A percentile compares a stretch with the other conserved stretches of the same genome.
phyloP scores from a whole-genome alignment of 1,140 invertebrate species.

The Drosophila ananassae region DNA sequence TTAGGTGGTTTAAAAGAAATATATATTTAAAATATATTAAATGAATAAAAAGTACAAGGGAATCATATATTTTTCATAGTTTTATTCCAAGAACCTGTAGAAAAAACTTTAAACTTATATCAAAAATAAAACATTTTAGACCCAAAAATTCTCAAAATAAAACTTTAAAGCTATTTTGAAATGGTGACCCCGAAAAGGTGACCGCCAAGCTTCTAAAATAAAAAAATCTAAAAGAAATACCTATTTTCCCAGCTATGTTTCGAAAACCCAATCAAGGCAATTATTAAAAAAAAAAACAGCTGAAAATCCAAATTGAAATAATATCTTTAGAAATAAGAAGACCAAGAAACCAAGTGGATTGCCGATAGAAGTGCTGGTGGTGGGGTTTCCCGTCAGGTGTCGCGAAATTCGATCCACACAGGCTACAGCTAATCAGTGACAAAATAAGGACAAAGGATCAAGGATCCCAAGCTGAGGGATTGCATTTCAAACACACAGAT shows the following conservation, averaged over 20 bases:
- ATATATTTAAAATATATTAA: too few species aligned
- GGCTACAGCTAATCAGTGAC: slow-evolving; percentile 58
- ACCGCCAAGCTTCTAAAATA: too few species aligned
- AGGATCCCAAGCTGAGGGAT: slow-evolving; percentile 32
- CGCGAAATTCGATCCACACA: slow-evolving; percentile 44
- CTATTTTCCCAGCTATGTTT: neutral
- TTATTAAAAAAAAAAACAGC: neutral
- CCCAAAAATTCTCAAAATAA: too few species aligned
- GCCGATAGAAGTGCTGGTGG: slow-evolving; percentile 2
- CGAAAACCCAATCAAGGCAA: neutral
- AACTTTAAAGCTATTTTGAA: too few species aligned
- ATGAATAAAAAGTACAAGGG: too few species aligned
- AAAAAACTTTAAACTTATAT: too few species aligned
- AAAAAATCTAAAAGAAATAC: neutral
- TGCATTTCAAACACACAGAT: slow-evolving; percentile 17
- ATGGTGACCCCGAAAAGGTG: too few species aligned
- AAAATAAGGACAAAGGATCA: neutral
- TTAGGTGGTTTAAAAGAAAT: too few species aligned
- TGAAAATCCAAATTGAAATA: slow-evolving; percentile 21
- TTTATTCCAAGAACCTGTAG: too few species aligned
- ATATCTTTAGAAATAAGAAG: slow-evolving; percentile 10
- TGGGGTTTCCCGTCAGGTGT: slow-evolving; percentile 69
- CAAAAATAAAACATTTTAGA: too few species aligned
- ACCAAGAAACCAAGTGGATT: slow-evolving; percentile 1
- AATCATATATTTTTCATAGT: too few species aligned